A percentile compares a stretch with the other conserved stretches of the same genome.
Conservation (phyloP, 1,140 invertebrate genomes). For the Scaptodrosophila lebanonensis region DNA sequence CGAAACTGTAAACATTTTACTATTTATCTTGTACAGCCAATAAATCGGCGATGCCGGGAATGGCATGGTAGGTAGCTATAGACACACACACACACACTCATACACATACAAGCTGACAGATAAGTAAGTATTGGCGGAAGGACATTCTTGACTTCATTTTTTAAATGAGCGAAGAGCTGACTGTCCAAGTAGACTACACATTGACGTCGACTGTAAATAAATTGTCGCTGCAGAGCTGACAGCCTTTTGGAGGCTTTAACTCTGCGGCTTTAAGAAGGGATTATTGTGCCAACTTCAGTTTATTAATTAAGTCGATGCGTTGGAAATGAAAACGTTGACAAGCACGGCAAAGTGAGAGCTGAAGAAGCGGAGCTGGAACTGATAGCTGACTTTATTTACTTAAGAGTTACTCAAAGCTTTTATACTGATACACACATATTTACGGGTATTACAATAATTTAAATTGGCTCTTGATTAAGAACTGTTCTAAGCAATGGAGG, state of each 20-base stretch:
- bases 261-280: conserved; percentile 63
- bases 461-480: no score
- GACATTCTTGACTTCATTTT: no score
- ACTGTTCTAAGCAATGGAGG: no score
- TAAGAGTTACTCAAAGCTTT: no score
- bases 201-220: conserved; percentile 29
- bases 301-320: no score
- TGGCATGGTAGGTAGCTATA: no score
- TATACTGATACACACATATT: no score
- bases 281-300: conserved; percentile 61
- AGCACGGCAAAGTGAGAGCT: no score
- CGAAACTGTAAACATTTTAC: conserved; percentile 71
- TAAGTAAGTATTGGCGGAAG: conserved; percentile 56
- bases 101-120: conserved; percentile 16
- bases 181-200: conserved; percentile 7
- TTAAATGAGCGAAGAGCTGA: conserved; percentile 57
- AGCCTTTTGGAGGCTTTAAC: conserved; percentile 49
- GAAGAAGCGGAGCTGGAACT: no score
- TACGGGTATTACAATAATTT: no score
- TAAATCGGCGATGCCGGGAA: conserved; percentile 46
- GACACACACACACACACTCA: conserved; percentile 5
- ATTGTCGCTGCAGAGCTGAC: conserved; percentile 34
- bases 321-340: no score
- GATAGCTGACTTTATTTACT: no score
- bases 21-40: conserved; percentile 72